phyloP scores from a whole-genome alignment of 2,797 vertebrate genomes.

The Tarsius wallacei region DNA sequence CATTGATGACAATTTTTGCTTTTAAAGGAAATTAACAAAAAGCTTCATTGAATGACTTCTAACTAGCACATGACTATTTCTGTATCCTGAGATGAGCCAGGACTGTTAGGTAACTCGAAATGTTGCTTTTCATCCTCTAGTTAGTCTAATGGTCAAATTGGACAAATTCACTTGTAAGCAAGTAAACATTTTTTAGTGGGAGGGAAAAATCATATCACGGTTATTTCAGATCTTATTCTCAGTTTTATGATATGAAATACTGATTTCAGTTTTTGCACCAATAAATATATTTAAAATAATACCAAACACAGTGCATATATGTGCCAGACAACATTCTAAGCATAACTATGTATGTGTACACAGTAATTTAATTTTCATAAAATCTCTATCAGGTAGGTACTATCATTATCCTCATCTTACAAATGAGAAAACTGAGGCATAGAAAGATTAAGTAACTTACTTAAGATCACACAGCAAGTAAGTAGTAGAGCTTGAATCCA shows the following conservation, averaged over 20 bases:
- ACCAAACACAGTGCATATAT: background rate
- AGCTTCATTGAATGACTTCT: too few relatives aligned
- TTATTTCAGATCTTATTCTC: background rate
- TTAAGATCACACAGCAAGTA: background rate
- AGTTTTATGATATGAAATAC: background rate
- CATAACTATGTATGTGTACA: background rate
- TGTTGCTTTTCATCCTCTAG: too few relatives aligned
- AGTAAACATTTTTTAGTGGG: constrained; percentile 13
- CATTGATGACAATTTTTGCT: too few relatives aligned
- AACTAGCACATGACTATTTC: too few relatives aligned
- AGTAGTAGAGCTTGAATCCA: background rate
- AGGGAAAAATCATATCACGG: background rate
- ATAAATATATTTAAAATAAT: background rate
- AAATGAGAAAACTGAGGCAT: background rate
- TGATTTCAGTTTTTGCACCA: background rate
- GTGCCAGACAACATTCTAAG: background rate
- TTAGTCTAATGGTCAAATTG: too few relatives aligned
- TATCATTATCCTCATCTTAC: background rate
- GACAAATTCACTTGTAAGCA: background rate
- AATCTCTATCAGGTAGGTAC: background rate
- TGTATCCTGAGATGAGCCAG: too few relatives aligned
- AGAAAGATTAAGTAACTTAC: background rate
- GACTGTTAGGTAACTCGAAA: too few relatives aligned
- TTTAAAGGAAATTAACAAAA: too few relatives aligned
- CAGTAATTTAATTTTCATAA: background rate